Evolutionary conservation across 2,888 invertebrate species (phyloP).

Genomic region (Bibio marci): DNA sequence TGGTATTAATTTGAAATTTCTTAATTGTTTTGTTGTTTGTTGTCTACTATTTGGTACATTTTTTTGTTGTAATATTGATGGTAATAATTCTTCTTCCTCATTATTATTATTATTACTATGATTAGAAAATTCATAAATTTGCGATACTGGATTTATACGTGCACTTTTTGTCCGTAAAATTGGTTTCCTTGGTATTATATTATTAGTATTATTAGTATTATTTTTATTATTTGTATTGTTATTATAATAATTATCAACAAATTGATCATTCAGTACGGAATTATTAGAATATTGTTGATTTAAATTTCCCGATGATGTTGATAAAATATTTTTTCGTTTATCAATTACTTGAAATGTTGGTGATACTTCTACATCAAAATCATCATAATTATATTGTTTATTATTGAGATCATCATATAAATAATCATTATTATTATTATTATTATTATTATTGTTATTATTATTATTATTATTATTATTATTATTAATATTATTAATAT

Average conservation of each 20-base stretch:
- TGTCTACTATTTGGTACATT: conserved; percentile 5
- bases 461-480: conserved; percentile 1
- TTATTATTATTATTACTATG: too few relatives aligned
- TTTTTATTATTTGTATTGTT: not conserved
- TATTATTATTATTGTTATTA: conserved; percentile 5
- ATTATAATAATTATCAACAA: not conserved
- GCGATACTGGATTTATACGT: conserved; percentile 6
- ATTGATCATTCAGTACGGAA: not conserved
- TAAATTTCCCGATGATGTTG: too few relatives aligned
- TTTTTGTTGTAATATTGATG: too few relatives aligned
- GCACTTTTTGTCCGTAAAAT: conserved; percentile 6
- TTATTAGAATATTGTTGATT: too few relatives aligned
- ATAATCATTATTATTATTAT: conserved; percentile 6
- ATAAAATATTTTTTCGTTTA: too few relatives aligned
- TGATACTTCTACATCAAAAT: too few relatives aligned
- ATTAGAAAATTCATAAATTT: too few relatives aligned
- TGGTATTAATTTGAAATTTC: conserved; percentile 5
- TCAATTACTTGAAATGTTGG: too few relatives aligned
- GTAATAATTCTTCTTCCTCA: too few relatives aligned
- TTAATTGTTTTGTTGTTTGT: conserved; percentile 9
- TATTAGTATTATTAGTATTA: not conserved
- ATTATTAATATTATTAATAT: not conserved
- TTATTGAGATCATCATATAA: conserved; percentile 7
- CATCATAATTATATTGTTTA: too few relatives aligned
- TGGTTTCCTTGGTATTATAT: not conserved